These are phyloP conservation scores for Alitta virens DNA, from an alignment of 2,888 invertebrate genomes.

Conservation along the genomic window DNA sequence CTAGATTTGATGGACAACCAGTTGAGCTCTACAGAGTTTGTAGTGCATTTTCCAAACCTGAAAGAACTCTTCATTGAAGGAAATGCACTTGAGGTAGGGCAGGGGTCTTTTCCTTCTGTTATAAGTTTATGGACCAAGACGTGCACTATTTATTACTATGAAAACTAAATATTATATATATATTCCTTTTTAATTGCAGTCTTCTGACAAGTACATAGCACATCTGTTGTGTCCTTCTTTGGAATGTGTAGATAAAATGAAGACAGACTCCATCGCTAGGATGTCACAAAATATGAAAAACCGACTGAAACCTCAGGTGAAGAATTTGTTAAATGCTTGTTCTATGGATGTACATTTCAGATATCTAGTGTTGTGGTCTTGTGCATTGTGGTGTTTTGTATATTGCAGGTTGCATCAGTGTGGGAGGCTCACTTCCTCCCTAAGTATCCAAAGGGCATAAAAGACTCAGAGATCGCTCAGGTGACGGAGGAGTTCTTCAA, in stretches of 20 bases:
- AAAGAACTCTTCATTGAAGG: not conserved
- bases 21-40: not conserved
- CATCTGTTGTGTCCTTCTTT: not conserved
- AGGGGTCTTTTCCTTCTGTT: not conserved
- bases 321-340: no score
- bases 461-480: no score
- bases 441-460: no score
- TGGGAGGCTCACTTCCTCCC: no score
- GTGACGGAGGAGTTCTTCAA: no score
- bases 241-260: not conserved
- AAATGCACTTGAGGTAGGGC: not conserved
- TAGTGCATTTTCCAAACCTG: not conserved
- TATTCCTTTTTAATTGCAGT: not conserved
- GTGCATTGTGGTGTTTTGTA: no score
- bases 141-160: no score
- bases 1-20: not conserved
- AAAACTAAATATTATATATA: no score
- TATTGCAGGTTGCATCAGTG: no score
- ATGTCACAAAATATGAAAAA: not conserved
- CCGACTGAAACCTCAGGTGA: not conserved
- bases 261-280: not conserved
- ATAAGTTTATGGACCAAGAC: no score
- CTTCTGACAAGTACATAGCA: not conserved
- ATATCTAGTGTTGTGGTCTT: no score
- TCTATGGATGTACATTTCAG: no score